These are phyloP conservation scores for Thalassaphorura encarpata DNA, from an alignment of 1,140 invertebrate genomes.

Conservation along the genomic window DNA sequence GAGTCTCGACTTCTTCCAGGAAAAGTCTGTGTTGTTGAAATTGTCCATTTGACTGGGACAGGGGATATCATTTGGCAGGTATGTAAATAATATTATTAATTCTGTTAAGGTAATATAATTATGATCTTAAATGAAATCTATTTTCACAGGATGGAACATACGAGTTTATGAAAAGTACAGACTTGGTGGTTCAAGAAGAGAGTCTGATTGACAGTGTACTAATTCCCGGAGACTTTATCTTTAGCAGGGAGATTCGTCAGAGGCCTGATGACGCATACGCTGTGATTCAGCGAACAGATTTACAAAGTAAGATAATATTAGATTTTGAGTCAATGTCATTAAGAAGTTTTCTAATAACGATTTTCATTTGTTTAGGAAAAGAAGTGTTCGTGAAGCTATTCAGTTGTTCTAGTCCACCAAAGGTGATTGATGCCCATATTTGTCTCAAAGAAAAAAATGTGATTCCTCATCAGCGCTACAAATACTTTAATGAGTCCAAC, in stretches of 20 bases:
- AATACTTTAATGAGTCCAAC: neutral
- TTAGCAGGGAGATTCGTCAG: no score
- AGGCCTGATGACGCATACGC: neutral
- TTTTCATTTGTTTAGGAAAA: neutral
- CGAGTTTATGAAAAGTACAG: neutral
- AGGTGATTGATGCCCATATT: neutral
- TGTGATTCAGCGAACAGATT: neutral
- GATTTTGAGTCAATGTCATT: neutral
- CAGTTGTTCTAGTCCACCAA: neutral
- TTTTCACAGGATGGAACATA: neutral
- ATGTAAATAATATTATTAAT: neutral
- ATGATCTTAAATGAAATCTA: neutral
- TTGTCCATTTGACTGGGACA: neutral
- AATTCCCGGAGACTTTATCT: neutral
- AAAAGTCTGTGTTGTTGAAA: neutral
- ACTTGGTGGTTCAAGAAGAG: neutral
- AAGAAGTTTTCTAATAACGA: neutral
- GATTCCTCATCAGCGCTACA: neutral
- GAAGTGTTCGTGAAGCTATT: neutral
- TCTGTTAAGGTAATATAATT: neutral
- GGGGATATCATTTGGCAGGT: conserved; percentile 5
- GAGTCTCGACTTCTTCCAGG: neutral
- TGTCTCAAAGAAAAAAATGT: neutral
- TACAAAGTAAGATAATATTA: neutral
- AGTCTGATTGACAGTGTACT: neutral